Evolutionary conservation across 1,140 invertebrate species (phyloP), one percentile per base, ranked within the genome.

Genomic region (Drosophila repletoides): DNA sequence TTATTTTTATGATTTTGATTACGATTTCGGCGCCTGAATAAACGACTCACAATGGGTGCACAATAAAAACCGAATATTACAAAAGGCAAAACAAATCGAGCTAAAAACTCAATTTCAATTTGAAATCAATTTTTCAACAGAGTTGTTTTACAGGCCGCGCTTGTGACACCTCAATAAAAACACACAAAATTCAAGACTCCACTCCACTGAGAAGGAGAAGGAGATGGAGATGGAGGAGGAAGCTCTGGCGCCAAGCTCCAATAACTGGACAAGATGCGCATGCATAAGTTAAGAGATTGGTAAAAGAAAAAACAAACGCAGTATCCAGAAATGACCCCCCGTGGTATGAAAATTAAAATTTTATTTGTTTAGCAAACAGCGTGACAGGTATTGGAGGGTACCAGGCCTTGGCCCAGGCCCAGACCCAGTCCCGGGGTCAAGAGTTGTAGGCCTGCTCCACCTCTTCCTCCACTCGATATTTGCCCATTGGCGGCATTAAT

Each of bases 121-220:
- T 58, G 59, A 72, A 77, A 66, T 84, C 77, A 84, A 84, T 84
- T 84, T 84, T 80, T 75, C 80, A 83, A 75, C 75, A 67, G 75
- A 72, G 66, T 67, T 72, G 79, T 73, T 70, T 48, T 68, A n/a
- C 26, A 5, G 63, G 10, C 52, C 60, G 36, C 53, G 56, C 48
- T 46, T 58, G 70, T 86, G 80, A 84, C 79, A 84, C 79, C 79
- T 86, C 58, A 79, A 84, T 84, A 84, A 84, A 73, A 84, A 67
- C 9, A 33, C 28, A 15, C 12, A 41, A 33, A 7, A 26, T n/a
- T 36, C 26, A 28, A 22, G 46, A 24, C 60, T 24, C 76, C 68
- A n/a, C n/a, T n/a, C n/a, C n/a, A n/a, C n/a, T n/a, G n/a, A n/a
- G n/a, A n/a, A n/a, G n/a, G n/a, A n/a, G n/a, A n/a, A n/a, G n/a